Evolutionary conservation across 2,888 invertebrate species (phyloP).

Genomic region (Bedellia somnulentella): DNA sequence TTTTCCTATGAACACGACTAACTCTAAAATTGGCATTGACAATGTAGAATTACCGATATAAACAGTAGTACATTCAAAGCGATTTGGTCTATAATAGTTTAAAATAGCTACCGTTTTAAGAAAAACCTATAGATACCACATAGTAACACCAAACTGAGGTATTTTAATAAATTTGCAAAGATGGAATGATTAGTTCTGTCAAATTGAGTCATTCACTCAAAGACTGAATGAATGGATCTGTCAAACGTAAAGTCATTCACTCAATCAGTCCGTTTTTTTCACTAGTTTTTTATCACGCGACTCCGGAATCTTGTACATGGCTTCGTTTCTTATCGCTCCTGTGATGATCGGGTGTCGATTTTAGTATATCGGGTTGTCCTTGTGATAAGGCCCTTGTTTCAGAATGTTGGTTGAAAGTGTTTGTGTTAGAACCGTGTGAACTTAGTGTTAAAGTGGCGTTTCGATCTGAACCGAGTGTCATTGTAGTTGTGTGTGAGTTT

Average conservation of each 20-base stretch:
- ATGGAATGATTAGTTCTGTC: too few species aligned
- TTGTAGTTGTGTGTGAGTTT: constrained; percentile 59
- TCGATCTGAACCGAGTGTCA: constrained; percentile 40
- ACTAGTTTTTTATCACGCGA: constrained; percentile 33
- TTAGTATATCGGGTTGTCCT: constrained; percentile 80
- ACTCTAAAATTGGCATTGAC: constrained; percentile 20
- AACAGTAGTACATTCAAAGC: constrained; percentile 2
- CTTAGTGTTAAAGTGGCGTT: constrained; percentile 38
- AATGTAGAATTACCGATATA: neutral
- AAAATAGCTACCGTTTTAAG: too few species aligned
- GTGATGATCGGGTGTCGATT: constrained; percentile 84
- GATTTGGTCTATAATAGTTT: neutral
- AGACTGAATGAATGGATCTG: too few species aligned
- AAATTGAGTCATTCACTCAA: too few species aligned
- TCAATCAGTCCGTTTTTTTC: neutral
- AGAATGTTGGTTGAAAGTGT: constrained; percentile 25
- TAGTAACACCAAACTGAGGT: too few species aligned
- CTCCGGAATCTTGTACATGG: constrained; percentile 40
- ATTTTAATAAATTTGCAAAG: too few species aligned
- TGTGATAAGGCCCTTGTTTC: constrained; percentile 33
- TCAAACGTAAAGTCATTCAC: too few species aligned
- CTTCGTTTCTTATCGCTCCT: constrained; percentile 38
- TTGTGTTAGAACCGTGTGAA: constrained; percentile 32
- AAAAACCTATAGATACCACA: too few species aligned
- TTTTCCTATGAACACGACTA: constrained; percentile 11